Conservation (phyloP, 2,113 vertebrate genomes). For the Recurvirostra avosetta region DNA sequence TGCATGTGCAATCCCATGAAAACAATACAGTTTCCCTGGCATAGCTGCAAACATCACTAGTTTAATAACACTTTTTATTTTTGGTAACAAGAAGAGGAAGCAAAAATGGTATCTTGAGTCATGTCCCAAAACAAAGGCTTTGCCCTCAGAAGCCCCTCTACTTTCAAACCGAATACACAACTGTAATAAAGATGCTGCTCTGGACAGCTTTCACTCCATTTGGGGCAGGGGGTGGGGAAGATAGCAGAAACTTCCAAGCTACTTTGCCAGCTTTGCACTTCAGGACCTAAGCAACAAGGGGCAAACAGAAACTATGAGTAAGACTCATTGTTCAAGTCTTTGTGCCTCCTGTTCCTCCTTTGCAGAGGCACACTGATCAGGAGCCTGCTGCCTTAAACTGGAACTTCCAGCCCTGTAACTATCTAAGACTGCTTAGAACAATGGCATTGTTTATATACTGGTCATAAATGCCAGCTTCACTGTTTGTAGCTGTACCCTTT, state of each 20-base stretch:
- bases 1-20: not conserved
- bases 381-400: not conserved
- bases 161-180: not conserved
- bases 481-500: not conserved
- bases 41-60: not conserved
- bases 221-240: too few species aligned
- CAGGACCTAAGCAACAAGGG: not conserved
- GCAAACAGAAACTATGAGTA: not conserved
- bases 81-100: not conserved
- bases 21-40: not conserved
- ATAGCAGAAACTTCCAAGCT: not conserved
- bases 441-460: not conserved
- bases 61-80: not conserved
- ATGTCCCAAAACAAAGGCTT: not conserved
- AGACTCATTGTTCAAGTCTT: not conserved
- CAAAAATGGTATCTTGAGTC: not conserved
- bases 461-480: not conserved
- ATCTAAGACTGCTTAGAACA: not conserved
- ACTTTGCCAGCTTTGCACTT: not conserved
- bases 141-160: not conserved
- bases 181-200: not conserved
- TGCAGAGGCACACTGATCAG: not conserved
- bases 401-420: not conserved
- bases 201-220: not conserved
- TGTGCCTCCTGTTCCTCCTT: not conserved